Evolutionary conservation across 1,140 invertebrate genomes (phyloP), one percentile per base, ranked within the genome.

Genomic region (Drosophila sproati): DNA sequence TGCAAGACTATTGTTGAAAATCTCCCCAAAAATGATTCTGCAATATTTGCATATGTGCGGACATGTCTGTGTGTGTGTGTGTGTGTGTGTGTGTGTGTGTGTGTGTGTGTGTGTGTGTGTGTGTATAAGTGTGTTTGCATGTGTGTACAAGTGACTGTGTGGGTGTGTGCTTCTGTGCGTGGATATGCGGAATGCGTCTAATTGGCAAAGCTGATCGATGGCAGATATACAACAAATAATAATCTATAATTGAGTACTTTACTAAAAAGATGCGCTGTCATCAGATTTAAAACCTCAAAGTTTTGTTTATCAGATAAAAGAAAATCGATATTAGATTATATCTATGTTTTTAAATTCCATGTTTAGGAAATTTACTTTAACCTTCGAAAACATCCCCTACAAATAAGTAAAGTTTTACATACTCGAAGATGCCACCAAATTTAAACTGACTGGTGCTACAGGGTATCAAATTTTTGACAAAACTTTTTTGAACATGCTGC

Each of bases 141-240:
- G 51, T 67, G 32, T 66, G 48, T 32, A 8, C 45, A 8, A 4
- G 48, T 68, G 39, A 73, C 41, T 39, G 56, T 77, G 67, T 41
- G 3, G 20, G 5, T 12, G 34, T 56, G 31, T 35, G 10, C 34
- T n/a, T 74, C 10, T 68, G 41, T 54, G 34, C 61, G 56, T 70
- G 62, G 63, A 72, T 59, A 20, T 67, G 57, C 31, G 57, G 32
- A 34, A 34, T 4, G 8, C 51, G 76, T 73, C 69, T 83, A 87
- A 87, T 88, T 82, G 59, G 61, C 43, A 66, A 43, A 45, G 32
- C 59, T 45, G 59, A 70, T 67, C 62, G 60, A 60, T 37, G 39
- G 20, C 55, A 32, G 54, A 62, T 54, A 12, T 50, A 48, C 5
- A 52, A 56, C 20, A 37, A 39, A 20, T 8, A 2, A 48, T 61